Percentiles rank a stretch among this genome's conserved stretches.
Conservation (phyloP, 2,888 invertebrate genomes). For the Torymus tubicola region DNA sequence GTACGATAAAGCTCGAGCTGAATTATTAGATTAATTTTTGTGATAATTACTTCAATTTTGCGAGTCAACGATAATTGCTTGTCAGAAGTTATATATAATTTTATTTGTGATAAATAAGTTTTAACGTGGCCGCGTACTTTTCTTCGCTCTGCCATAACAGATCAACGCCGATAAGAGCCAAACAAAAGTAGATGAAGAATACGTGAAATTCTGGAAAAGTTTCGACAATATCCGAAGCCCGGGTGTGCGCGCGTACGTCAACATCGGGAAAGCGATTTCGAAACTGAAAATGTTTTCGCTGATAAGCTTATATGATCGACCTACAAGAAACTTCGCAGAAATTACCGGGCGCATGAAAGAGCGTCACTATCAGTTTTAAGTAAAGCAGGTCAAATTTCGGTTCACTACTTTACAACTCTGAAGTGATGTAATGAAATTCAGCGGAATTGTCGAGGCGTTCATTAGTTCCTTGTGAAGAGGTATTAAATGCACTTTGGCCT, state of each 20-base stretch:
- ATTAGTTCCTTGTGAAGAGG: not conserved
- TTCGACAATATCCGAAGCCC: too few species aligned
- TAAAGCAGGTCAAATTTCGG: constrained; percentile 19
- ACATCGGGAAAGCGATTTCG: constrained; percentile 12
- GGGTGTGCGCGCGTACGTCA: not conserved
- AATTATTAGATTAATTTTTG: too few species aligned
- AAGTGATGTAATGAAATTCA: not conserved
- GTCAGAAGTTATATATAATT: too few species aligned
- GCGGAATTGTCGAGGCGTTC: not conserved
- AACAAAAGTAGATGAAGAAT: not conserved
- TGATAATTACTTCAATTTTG: too few species aligned
- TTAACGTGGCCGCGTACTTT: too few species aligned
- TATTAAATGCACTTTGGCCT: not conserved
- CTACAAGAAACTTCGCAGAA: constrained; percentile 16
- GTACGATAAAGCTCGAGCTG: too few species aligned
- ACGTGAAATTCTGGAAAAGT: not conserved
- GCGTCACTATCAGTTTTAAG: constrained; percentile 20
- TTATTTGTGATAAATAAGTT: too few species aligned
- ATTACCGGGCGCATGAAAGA: constrained; percentile 12
- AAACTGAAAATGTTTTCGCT: constrained; percentile 28
- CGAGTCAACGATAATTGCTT: too few species aligned
- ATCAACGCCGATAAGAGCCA: too few species aligned
- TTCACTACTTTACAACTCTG: constrained; percentile 11
- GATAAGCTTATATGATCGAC: constrained; percentile 14
- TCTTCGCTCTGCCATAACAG: too few species aligned